A percentile compares a stretch with the other conserved stretches of the same genome.
These are phyloP conservation scores for Sipunculus nudus DNA, from an alignment of 2,888 invertebrate genomes.

Conservation along the genomic window DNA sequence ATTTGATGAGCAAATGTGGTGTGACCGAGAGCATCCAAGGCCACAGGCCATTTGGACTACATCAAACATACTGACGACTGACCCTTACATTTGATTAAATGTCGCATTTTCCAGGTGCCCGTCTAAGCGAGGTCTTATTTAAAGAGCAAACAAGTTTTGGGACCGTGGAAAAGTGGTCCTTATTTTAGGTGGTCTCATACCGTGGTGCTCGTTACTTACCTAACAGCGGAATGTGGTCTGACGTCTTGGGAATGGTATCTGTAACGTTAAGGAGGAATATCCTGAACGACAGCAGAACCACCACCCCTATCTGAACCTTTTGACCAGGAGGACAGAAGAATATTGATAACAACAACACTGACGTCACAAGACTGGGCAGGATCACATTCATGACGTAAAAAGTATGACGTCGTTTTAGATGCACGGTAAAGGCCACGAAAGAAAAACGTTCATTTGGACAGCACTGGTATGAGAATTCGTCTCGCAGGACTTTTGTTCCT, in stretches of 20 bases:
- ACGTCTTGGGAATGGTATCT: constrained; percentile 36
- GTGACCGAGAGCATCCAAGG: too few relatives aligned
- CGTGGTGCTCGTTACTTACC: constrained; percentile 32
- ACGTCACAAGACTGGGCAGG: constrained; percentile 33
- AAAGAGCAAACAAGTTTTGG: too few relatives aligned
- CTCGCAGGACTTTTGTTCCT: constrained; percentile 14
- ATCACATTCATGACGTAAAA: constrained; percentile 38
- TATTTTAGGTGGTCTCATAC: too few relatives aligned
- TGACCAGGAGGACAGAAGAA: constrained; percentile 35
- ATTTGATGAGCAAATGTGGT: too few relatives aligned
- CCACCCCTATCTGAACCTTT: constrained; percentile 35
- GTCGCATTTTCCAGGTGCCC: too few relatives aligned
- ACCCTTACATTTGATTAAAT: too few relatives aligned
- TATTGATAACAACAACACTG: constrained; percentile 30
- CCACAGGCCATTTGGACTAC: too few relatives aligned
- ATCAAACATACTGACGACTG: too few relatives aligned
- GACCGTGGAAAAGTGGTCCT: too few relatives aligned
- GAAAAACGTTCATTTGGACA: constrained; percentile 35
- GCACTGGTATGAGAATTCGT: constrained; percentile 29
- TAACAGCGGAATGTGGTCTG: constrained; percentile 34
- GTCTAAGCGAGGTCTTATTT: too few relatives aligned
- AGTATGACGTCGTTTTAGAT: constrained; percentile 30
- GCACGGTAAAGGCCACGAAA: constrained; percentile 25
- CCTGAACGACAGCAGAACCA: constrained; percentile 33
- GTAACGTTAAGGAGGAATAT: constrained; percentile 36